A percentile compares a stretch with the other conserved stretches of the same genome.
These are phyloP conservation scores for Tapirus indicus DNA, from an alignment of 2,797 vertebrate genomes.

Conservation along the genomic window DNA sequence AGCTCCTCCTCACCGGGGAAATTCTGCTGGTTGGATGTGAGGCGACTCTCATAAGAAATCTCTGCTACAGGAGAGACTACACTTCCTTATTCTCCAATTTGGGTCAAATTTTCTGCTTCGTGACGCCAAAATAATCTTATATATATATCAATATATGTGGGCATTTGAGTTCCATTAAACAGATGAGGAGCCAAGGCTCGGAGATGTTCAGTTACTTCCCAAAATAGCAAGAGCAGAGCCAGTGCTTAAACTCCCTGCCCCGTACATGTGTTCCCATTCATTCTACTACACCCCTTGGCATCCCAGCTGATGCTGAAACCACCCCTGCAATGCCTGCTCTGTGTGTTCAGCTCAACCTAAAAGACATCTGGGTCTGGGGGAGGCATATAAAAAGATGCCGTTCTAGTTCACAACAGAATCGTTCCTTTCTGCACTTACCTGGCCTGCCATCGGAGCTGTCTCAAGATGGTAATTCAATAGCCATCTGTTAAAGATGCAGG, in stretches of 20 bases:
- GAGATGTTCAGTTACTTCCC: not conserved
- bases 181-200: not conserved
- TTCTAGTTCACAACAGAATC: not conserved
- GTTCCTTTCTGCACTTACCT: rapidly evolving
- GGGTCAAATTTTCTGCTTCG: not conserved
- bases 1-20: not conserved
- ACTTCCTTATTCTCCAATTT: not conserved
- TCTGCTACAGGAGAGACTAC: not conserved
- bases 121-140: too few relatives aligned
- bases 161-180: not conserved
- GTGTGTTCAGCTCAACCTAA: not conserved
- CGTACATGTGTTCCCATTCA: rapidly evolving
- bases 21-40: not conserved
- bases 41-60: not conserved
- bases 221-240: not conserved
- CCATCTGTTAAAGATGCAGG: not conserved
- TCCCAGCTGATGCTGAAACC: not conserved
- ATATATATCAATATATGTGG: rapidly evolving
- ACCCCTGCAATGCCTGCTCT: not conserved
- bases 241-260: not conserved
- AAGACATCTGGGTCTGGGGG: not conserved
- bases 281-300: not conserved
- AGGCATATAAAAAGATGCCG: rapidly evolving
- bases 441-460: not conserved
- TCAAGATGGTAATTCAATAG: not conserved